Evolutionary conservation across 2,797 vertebrate species (phyloP).

Genomic region (Ispidina lecontei): DNA sequence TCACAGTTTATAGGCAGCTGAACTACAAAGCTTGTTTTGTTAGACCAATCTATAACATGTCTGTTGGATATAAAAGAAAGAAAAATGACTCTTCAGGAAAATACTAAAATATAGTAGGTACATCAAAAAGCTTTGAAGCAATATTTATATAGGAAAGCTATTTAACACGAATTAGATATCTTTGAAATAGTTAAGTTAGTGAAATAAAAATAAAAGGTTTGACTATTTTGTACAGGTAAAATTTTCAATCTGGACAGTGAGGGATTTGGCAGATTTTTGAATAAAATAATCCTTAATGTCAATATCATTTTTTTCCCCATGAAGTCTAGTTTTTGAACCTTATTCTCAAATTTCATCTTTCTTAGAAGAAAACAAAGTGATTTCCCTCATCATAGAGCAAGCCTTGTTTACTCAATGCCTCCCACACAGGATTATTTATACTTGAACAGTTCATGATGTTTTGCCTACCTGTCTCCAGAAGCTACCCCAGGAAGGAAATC

Average conservation of each 20-base stretch:
- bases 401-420: not conserved
- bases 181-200: slow-evolving; percentile 67
- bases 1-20: slow-evolving; percentile 45
- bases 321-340: not conserved
- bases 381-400: not conserved
- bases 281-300: not conserved
- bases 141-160: slow-evolving; percentile 59
- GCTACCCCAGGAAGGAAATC: not conserved
- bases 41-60: slow-evolving; percentile 62
- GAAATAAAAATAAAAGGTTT: slow-evolving; percentile 34
- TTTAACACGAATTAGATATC: slow-evolving; percentile 66
- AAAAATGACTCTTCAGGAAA: slow-evolving; percentile 58
- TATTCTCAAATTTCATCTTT: not conserved
- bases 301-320: not conserved
- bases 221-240: slow-evolving; percentile 40
- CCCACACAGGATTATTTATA: not conserved
- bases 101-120: slow-evolving; percentile 44
- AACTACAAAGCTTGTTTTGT: slow-evolving; percentile 56
- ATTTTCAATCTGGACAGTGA: slow-evolving; percentile 26
- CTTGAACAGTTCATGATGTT: not conserved
- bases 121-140: slow-evolving; percentile 69
- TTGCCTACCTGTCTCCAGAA: not conserved
- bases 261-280: not conserved
- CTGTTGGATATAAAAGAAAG: slow-evolving; percentile 11
- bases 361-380: not conserved